A percentile compares a stretch with the other conserved stretches of the same genome.
Evolutionary conservation across 2,797 vertebrate genomes (phyloP).

Genomic region (Hydrophis major): DNA sequence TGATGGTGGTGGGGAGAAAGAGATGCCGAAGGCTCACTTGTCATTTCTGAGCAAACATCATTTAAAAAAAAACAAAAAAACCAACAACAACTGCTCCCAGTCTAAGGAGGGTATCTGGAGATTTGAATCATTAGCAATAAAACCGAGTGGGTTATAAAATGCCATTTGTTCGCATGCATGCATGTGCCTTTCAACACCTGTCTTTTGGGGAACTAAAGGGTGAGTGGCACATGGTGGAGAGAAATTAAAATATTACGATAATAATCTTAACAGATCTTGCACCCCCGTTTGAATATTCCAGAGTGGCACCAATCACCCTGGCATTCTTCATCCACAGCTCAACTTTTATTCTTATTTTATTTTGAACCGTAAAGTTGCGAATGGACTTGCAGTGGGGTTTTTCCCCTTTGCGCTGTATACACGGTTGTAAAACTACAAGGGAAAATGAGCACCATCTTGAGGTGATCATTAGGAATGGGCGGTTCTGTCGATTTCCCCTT

Average conservation of each 20-base stretch:
- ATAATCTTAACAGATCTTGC: background rate
- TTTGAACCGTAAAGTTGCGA: background rate
- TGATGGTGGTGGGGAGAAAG: background rate
- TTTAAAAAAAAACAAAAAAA: background rate
- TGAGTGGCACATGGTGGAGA: background rate
- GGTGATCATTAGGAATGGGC: background rate
- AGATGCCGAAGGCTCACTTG: constrained; percentile 14
- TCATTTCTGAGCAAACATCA: constrained; percentile 33
- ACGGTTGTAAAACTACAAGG: background rate
- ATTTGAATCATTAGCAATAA: background rate
- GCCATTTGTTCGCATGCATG: rapidly evolving
- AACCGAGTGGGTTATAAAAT: background rate
- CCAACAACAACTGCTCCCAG: background rate
- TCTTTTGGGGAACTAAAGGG: background rate
- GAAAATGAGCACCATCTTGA: background rate
- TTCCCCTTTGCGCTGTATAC: background rate
- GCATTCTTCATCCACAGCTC: background rate
- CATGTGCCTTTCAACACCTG: background rate
- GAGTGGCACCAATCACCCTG: no score
- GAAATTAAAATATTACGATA: background rate
- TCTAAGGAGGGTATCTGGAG: background rate
- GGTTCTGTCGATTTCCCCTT: background rate
- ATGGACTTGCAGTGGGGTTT: background rate
- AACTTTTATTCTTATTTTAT: background rate
- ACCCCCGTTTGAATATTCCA: no score